Evolutionary conservation across 2,113 vertebrate genomes (phyloP).

Genomic region (Boleophthalmus pectinirostris): DNA sequence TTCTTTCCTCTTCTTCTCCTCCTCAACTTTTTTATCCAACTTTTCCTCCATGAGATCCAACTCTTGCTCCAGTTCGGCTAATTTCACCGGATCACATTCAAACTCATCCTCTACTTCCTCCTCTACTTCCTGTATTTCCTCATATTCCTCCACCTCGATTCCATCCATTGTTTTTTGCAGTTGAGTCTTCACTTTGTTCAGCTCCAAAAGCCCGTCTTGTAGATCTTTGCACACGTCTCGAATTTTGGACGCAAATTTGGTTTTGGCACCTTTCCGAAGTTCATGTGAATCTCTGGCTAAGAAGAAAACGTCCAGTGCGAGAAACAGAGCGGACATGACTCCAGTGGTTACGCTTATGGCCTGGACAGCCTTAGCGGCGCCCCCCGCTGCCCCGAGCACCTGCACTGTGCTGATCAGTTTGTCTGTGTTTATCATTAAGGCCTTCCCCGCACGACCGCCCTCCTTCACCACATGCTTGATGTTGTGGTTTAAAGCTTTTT

Average conservation of each 20-base stretch:
- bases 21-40: constrained; percentile 56
- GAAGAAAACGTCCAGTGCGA: constrained; percentile 78
- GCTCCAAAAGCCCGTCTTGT: constrained; percentile 65
- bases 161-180: constrained; percentile 78
- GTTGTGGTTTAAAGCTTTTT: constrained; percentile 72
- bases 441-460: constrained; percentile 67
- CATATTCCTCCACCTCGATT: constrained; percentile 72
- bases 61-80: constrained; percentile 71
- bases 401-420: constrained; percentile 70
- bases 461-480: constrained; percentile 72
- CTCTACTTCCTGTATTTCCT: constrained; percentile 67
- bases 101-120: constrained; percentile 56
- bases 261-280: constrained; percentile 73
- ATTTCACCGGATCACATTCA: constrained; percentile 60
- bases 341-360: constrained; percentile 71
- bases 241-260: constrained; percentile 74
- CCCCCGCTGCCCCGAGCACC: constrained; percentile 56
- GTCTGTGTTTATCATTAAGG: constrained; percentile 68
- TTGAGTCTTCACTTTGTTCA: constrained; percentile 71
- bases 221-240: constrained; percentile 68
- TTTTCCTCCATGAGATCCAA: constrained; percentile 72
- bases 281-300: constrained; percentile 73
- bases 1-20: constrained; percentile 38
- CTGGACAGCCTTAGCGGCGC: constrained; percentile 49
- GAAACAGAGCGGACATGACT: constrained; percentile 71